Percentiles rank a stretch among this genome's conserved stretches.
phyloP scores from a whole-genome alignment of 1,140 invertebrate genomes.

The Mercenaria mercenaria region DNA sequence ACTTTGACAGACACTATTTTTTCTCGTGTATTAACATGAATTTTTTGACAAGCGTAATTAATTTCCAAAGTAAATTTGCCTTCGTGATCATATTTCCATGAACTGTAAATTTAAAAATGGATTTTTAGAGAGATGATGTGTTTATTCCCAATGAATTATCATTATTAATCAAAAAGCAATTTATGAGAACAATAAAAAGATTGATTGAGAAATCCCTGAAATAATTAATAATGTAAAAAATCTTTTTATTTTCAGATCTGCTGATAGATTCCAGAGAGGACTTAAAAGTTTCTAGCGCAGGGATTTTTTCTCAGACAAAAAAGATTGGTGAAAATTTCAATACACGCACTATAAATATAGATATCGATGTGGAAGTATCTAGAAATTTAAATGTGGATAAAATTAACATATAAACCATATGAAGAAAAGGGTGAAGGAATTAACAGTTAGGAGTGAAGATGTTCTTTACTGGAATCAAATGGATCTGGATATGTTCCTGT shows the following conservation, averaged over 20 bases:
- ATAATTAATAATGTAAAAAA: neutral
- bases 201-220: neutral
- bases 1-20: neutral
- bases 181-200: neutral
- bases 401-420: neutral
- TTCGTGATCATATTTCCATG: neutral
- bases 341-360: no score
- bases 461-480: neutral
- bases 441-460: constrained; percentile 1
- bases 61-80: neutral
- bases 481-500: neutral
- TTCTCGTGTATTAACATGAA: neutral
- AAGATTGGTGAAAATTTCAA: no score
- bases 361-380: neutral
- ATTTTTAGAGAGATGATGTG: neutral
- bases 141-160: neutral
- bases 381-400: neutral
- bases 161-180: neutral
- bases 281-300: no score
- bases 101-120: neutral
- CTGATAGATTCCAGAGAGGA: neutral
- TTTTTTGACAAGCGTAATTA: constrained; percentile 14
- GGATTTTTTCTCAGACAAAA: no score
- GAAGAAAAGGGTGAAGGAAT: neutral
- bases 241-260: neutral